phyloP scores from a whole-genome alignment of 2,888 invertebrate genomes.

The Sipunculus nudus region DNA sequence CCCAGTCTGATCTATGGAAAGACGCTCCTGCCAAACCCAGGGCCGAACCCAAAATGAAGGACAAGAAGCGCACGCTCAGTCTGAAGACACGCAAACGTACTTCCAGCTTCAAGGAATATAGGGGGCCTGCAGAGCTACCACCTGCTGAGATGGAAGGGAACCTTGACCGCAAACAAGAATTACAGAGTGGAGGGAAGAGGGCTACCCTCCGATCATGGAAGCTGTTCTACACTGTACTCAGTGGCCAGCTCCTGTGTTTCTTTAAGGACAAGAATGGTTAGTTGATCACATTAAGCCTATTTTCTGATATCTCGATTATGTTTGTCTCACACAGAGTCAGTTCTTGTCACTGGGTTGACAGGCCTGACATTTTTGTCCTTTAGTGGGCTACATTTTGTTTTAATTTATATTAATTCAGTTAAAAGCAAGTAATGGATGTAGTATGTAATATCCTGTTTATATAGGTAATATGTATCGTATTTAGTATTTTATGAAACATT shows the following conservation, averaged over 20 bases:
- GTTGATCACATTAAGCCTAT: neutral
- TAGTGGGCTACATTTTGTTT: too few species aligned
- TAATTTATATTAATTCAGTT: too few species aligned
- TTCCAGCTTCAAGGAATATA: slow-evolving; percentile 76
- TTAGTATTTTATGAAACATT: too few species aligned
- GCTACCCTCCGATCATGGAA: slow-evolving; percentile 97
- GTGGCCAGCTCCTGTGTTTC: slow-evolving; percentile 96
- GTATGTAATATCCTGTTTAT: too few species aligned
- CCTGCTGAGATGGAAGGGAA: slow-evolving; percentile 91
- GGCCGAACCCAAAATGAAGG: slow-evolving; percentile 39
- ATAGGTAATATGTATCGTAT: too few species aligned
- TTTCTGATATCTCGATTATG: neutral
- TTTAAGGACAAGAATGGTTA: slow-evolving; percentile 86
- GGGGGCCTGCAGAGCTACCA: slow-evolving; percentile 71
- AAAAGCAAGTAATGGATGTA: too few species aligned
- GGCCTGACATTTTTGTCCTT: too few species aligned
- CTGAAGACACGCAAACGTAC: slow-evolving; percentile 91
- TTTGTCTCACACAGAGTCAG: neutral
- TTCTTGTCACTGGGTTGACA: neutral
- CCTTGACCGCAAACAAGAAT: slow-evolving; percentile 93
- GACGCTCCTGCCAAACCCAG: slow-evolving; percentile 17
- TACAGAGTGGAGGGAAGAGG: slow-evolving; percentile 91
- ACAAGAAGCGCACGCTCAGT: slow-evolving; percentile 80
- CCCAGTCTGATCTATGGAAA: slow-evolving; percentile 32
- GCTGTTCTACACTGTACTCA: slow-evolving; percentile 90